phyloP scores from a whole-genome alignment of 2,888 invertebrate genomes.

The Branchellion lobata region DNA sequence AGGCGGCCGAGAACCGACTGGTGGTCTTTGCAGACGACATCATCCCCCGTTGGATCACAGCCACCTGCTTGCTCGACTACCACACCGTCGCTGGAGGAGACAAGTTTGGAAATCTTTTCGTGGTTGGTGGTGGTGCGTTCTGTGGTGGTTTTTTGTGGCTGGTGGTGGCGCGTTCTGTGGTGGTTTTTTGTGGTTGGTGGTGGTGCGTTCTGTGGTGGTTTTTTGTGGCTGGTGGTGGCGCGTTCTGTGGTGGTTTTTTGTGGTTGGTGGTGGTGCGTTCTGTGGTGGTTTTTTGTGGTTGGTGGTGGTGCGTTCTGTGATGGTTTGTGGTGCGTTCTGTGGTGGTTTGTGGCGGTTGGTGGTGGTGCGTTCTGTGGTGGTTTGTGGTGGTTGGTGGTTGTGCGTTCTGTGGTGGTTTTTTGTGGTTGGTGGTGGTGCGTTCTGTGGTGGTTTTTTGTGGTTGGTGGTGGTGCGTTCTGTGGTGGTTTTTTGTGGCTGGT shows the following conservation, averaged over 20 bases:
- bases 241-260: no score
- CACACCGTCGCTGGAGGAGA: conserved; percentile 95
- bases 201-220: no score
- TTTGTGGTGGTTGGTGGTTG: not conserved
- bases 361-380: no score
- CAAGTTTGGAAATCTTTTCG: conserved; percentile 93
- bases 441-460: conserved; percentile 93
- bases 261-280: no score
- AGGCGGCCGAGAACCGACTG: conserved; percentile 90
- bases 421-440: conserved; percentile 69
- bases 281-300: no score
- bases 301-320: no score
- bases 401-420: no score
- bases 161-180: not conserved
- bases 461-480: no score
- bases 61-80: conserved; percentile 87
- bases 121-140: conserved; percentile 68
- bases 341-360: conserved; percentile 87
- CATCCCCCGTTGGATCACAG: conserved; percentile 92
- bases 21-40: conserved; percentile 98
- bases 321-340: conserved; percentile 95
- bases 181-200: no score
- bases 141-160: not conserved
- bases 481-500: no score
- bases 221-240: no score